phyloP scores from a whole-genome alignment of 2,113 vertebrate genomes.

The Halcyon senegalensis region DNA sequence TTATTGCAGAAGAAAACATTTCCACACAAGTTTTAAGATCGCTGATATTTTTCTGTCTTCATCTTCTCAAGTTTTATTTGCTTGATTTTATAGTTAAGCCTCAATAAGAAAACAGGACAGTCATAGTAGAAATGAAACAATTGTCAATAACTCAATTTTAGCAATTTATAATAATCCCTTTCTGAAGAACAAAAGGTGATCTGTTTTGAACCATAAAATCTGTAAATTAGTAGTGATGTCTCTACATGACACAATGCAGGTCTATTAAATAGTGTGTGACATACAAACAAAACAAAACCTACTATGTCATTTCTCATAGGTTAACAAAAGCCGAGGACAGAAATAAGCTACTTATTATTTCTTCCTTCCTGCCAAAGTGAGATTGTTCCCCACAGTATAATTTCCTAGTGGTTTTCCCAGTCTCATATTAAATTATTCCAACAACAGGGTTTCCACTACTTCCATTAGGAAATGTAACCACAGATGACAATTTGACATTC shows the following conservation, averaged over 20 bases:
- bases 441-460: background rate
- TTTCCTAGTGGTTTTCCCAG: background rate
- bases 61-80: background rate
- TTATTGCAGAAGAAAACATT: background rate
- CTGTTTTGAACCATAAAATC: background rate
- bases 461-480: slow-evolving; percentile 16
- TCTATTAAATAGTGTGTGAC: background rate
- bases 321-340: background rate
- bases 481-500: slow-evolving; percentile 45
- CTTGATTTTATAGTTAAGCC: background rate
- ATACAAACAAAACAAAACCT: background rate
- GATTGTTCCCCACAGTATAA: background rate
- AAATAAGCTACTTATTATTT: background rate
- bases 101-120: background rate
- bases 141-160: background rate
- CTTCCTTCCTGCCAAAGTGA: background rate
- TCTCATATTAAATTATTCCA: slow-evolving; percentile 41
- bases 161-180: background rate
- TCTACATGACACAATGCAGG: background rate
- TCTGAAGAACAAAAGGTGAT: background rate
- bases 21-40: background rate
- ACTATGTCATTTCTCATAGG: background rate
- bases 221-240: background rate
- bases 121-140: background rate
- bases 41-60: background rate